These are phyloP conservation scores for Cliona cf. orientalis DNA, from an alignment of 37 sponge, comb jelly and placozoan genomes.

Conservation along the genomic window DNA sequence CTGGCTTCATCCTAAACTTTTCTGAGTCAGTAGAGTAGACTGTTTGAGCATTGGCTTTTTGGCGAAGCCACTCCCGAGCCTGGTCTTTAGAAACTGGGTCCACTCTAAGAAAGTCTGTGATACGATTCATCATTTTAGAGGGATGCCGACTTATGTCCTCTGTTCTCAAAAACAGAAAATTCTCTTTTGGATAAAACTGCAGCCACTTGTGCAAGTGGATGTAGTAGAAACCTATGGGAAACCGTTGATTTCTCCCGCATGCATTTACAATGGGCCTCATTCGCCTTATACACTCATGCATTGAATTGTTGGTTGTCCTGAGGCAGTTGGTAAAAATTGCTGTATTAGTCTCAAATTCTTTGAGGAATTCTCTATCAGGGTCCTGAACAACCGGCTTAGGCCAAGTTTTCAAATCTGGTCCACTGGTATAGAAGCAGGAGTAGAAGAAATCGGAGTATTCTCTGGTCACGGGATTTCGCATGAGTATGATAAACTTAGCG, in stretches of 20 bases:
- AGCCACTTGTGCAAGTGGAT: conserved; percentile 47
- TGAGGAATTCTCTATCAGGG: conserved; percentile 11
- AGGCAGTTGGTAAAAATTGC: neutral
- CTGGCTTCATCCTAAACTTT: neutral
- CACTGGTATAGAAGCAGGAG: neutral
- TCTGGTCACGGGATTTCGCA: conserved; percentile 49
- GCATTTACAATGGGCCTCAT: neutral
- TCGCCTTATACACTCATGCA: neutral
- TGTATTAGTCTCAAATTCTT: neutral
- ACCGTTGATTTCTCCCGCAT: neutral
- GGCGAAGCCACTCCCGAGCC: neutral
- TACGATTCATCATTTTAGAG: neutral
- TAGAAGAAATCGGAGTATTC: conserved; percentile 45
- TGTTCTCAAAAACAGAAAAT: conserved; percentile 48
- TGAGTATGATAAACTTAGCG: conserved; percentile 60
- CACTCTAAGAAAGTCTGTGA: conserved; percentile 43
- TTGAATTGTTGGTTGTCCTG: neutral
- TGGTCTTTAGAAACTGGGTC: neutral
- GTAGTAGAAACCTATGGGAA: conserved; percentile 21
- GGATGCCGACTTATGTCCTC: conserved; percentile 34
- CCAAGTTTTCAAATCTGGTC: neutral
- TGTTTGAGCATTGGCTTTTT: neutral
- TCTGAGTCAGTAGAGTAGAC: neutral
- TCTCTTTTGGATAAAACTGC: conserved; percentile 34
- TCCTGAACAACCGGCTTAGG: neutral